Conservation (phyloP, 2,113 vertebrate species). For the Arvicanthis niloticus region DNA sequence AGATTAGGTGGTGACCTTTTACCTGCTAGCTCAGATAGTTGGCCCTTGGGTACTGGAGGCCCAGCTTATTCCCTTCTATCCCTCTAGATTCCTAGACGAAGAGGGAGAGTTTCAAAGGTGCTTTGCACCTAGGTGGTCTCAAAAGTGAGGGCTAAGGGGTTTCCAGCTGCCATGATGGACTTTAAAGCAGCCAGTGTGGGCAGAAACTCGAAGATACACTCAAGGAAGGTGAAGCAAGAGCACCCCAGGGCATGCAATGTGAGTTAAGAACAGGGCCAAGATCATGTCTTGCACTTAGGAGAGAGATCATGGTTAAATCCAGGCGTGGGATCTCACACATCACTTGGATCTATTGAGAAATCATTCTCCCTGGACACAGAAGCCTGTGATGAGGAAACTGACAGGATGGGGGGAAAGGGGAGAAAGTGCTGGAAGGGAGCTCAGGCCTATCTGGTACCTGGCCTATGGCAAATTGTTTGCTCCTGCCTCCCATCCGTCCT, state of each 20-base stretch:
- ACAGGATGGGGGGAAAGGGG: background rate
- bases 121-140: background rate
- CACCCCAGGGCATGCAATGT: background rate
- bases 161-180: background rate
- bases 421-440: background rate
- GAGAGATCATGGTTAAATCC: background rate
- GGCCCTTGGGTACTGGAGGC: slow-evolving; percentile 6
- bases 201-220: background rate
- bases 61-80: background rate
- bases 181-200: background rate
- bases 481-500: background rate
- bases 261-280: background rate
- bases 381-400: background rate
- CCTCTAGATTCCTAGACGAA: slow-evolving; percentile 20
- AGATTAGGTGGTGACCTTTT: slow-evolving; percentile 47
- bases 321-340: background rate
- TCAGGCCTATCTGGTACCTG: background rate
- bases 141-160: background rate
- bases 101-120: slow-evolving; percentile 14
- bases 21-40: slow-evolving; percentile 37
- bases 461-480: background rate
- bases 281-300: background rate
- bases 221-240: background rate
- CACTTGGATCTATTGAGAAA: slow-evolving; percentile 9
- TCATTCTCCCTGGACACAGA: background rate